Base-by-base conservation (phyloP, 2,797 vertebrate genomes). In the Rachycentron canadum region DNA sequence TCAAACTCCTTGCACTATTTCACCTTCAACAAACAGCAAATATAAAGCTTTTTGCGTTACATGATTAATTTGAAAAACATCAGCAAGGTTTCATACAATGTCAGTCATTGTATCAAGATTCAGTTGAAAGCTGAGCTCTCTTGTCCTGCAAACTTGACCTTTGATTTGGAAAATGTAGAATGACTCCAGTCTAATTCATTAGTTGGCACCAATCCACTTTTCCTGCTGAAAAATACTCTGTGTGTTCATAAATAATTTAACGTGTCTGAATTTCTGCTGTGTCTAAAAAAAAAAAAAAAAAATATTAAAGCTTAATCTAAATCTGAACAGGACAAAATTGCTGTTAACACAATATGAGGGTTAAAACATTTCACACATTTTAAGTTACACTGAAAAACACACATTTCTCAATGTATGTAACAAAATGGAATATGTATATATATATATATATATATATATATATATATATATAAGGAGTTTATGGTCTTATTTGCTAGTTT, bases 21-120 rank as follows among this genome's bases (percentile, higher is more conserved):
- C 62, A 73, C 72, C 60, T 77, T 73, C 63, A 73, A 57, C 21
- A 77, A 69, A 69, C 61, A 3, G 72, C 30, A 73, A 60, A 73
- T 68, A 84, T 55, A 74, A 81, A 76, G 71, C 70, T 76, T 78
- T 86, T 83, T 43, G 57, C 60, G 28, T 65, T n/a, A 26, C 34
- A 19, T 47, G 49, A 84, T 81, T 79, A 56, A 76, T 82, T 81
- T 2, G 72, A 55, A 34, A 47, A 55, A 38, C 40, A 69, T 36
- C 19, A 36, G 49, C 23, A 26, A 53, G 26, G n/a, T 55, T 49
- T 63, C 34, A 30, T 2, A 67, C 57, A 40, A 34, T 71, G 45
- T 73, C 34, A 61, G 43, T 5, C 53, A 72, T 73, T 76, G 34
- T 77, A 21, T 76, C 2, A 1, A 56, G 56, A 57, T 60, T 41